A percentile compares a stretch with the other conserved stretches of the same genome.
phyloP scores from a whole-genome alignment of 2,888 invertebrate genomes.

The Agelastica alni region DNA sequence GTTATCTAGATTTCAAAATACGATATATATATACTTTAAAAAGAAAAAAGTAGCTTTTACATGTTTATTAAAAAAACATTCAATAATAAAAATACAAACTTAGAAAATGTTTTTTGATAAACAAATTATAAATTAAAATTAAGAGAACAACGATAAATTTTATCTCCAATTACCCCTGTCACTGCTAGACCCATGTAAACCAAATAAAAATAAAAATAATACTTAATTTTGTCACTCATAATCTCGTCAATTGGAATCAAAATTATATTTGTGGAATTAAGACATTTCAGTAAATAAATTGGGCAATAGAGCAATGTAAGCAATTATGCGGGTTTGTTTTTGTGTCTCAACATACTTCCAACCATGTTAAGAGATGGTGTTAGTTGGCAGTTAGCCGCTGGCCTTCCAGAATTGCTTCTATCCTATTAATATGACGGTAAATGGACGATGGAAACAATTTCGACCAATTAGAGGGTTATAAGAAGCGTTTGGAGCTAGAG shows the following conservation, averaged over 20 bases:
- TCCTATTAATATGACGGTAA: slow-evolving; percentile 23
- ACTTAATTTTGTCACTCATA: not conserved
- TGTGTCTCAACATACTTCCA: not conserved
- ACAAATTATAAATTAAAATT: too few relatives aligned
- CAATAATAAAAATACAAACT: not conserved
- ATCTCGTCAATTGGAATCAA: not conserved
- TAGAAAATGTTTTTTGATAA: not conserved
- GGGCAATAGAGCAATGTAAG: not conserved
- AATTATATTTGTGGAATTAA: not conserved
- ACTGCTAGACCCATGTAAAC: too few relatives aligned
- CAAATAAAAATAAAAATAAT: not conserved
- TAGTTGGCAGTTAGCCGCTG: slow-evolving; percentile 5
- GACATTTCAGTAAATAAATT: not conserved
- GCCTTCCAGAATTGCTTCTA: slow-evolving; percentile 16
- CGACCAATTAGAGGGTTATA: slow-evolving; percentile 21
- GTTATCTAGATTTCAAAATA: slow-evolving; percentile 20
- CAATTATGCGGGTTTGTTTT: not conserved
- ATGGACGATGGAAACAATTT: slow-evolving; percentile 21
- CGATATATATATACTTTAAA: too few relatives aligned
- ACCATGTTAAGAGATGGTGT: not conserved
- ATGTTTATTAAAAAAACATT: not conserved
- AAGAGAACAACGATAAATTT: too few relatives aligned
- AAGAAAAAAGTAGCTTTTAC: too few relatives aligned
- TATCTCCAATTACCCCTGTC: too few relatives aligned
- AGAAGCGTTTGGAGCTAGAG: not conserved